Evolutionary conservation across 2,113 vertebrate genomes (phyloP), one percentile per base, ranked within the genome.

Genomic region (Channa argus): DNA sequence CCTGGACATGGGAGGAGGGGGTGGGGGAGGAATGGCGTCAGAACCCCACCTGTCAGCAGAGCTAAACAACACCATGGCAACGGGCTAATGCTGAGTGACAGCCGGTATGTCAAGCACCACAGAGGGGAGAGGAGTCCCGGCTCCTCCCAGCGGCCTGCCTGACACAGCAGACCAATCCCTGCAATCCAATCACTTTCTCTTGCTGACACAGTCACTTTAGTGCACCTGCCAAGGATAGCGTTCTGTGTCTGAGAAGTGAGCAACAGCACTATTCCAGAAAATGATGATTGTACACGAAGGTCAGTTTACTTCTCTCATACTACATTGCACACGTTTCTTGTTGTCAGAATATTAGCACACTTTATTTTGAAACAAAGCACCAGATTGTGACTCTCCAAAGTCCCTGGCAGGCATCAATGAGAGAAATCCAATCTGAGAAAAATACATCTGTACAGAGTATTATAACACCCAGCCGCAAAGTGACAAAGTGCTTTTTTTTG

Each of bases 11-110:
- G 86, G 82, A 80, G 80, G 63, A 24, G 85, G 68, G 13, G 56
- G 46, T n/a, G 76, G 49, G 13, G 60, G 74, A 69, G 69, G 15
- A 7, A 77, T 88, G 83, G 88, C 83, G 82, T 90, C 89, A 89
- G 88, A 90, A 87, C 84, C 24, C 88, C 90, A 92, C 90, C 90
- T 92, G 92, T 90, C 90, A 87, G 84, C 77, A 52, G 70, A 77
- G 90, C 86, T 87, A 92, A 92, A 92, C 87, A 91, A 86, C 79
- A 69, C 93, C 91, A 94, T 91, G 92, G 90, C 88, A 92, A 94
- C 89, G 36, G 74, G 73, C 87, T 85, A 82, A 77, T 86, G 89
- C 89, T 70, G 91, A 93, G 83, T 90, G 93, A 89, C 91, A 89
- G 88, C 68, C 81, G 79, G 86, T 47, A 76, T 77, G 70, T 65